Evolutionary conservation across 2,113 vertebrate genomes (phyloP).

Genomic region (Oophaga pumilio): DNA sequence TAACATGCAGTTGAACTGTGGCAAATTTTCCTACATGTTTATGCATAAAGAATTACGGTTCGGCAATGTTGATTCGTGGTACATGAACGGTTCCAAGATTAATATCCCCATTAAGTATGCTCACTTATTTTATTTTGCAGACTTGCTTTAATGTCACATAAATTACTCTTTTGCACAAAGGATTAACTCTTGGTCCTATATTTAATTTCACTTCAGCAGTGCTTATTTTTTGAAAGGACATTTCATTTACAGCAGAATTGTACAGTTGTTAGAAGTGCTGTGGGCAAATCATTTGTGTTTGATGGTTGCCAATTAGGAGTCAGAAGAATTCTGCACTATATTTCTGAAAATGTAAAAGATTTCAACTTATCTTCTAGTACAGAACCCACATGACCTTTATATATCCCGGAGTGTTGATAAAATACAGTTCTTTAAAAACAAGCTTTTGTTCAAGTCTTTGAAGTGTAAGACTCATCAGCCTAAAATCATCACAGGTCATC

Average conservation of each 20-base stretch:
- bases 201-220: constrained; percentile 25
- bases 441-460: constrained; percentile 74
- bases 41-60: background rate
- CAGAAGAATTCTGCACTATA: constrained; percentile 54
- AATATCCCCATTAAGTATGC: background rate
- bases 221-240: background rate
- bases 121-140: background rate
- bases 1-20: background rate
- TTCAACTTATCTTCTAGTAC: constrained; percentile 56
- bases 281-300: constrained; percentile 40
- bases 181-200: constrained; percentile 7
- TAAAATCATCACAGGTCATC: constrained; percentile 74
- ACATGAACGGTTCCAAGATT: background rate
- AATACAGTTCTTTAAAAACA: constrained; percentile 66
- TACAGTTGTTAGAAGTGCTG: constrained; percentile 20
- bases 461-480: constrained; percentile 77
- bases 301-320: constrained; percentile 59
- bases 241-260: background rate
- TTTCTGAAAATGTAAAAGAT: constrained; percentile 56
- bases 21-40: background rate
- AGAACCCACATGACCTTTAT: constrained; percentile 64
- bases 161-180: background rate
- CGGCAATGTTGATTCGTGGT: background rate
- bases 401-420: constrained; percentile 73
- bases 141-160: constrained; percentile 16